Conservation (phyloP, 2,113 vertebrate species). For the Centropristis striata region DNA sequence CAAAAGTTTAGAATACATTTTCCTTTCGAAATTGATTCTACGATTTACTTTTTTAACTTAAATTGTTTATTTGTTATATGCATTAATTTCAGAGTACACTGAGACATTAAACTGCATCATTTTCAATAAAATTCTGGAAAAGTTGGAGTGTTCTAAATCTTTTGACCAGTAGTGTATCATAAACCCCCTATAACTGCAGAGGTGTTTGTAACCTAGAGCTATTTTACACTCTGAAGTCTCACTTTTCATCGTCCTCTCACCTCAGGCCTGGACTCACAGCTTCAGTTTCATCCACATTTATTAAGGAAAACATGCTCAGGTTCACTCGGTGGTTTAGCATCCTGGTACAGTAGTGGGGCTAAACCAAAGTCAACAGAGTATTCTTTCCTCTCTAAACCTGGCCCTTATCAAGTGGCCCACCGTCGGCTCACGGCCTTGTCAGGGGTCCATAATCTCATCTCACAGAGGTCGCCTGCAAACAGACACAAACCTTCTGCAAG, state of each 20-base stretch:
- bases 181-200: slow-evolving; percentile 6
- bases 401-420: slow-evolving; percentile 39
- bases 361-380: slow-evolving; percentile 74
- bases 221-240: slow-evolving; percentile 18
- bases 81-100: no score
- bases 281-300: slow-evolving; percentile 64
- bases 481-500: slow-evolving; percentile 30
- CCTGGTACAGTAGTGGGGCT: slow-evolving; percentile 47
- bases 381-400: slow-evolving; percentile 62
- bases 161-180: no score
- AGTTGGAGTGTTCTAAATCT: no score
- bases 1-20: no score
- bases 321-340: slow-evolving; percentile 60
- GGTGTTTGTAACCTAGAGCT: slow-evolving; percentile 15
- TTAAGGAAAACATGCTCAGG: slow-evolving; percentile 63
- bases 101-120: no score
- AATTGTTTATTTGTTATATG: no score
- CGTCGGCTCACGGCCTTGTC: slow-evolving; percentile 48
- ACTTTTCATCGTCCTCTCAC: slow-evolving; percentile 10
- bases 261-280: slow-evolving; percentile 19
- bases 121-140: no score
- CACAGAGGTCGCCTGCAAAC: slow-evolving; percentile 12
- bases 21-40: no score
- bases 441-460: slow-evolving; percentile 11
- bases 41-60: no score